phyloP scores from a whole-genome alignment of 2,888 invertebrate species.

The Rhimphoctona megacephalus region DNA sequence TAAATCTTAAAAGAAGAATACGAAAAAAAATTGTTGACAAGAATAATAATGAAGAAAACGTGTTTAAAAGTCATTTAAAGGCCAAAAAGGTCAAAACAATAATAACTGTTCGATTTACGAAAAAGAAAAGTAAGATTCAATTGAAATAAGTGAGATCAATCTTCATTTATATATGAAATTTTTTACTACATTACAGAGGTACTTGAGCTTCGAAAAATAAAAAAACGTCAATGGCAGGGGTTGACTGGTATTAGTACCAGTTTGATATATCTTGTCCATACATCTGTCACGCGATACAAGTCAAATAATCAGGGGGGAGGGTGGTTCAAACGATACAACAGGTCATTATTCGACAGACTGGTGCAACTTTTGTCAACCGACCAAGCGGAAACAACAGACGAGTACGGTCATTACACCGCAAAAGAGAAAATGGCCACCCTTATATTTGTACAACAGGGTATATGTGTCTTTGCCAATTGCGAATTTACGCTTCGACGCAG shows the following conservation, averaged over 20 bases:
- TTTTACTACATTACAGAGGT: background rate
- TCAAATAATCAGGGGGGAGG: background rate
- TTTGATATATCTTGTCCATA: background rate
- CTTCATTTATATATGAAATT: background rate
- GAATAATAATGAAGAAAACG: background rate
- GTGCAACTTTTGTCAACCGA: slow-evolving; percentile 25
- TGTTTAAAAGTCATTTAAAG: background rate
- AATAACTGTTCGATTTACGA: background rate
- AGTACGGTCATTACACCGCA: slow-evolving; percentile 12
- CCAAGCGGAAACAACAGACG: slow-evolving; percentile 27
- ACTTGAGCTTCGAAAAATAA: background rate
- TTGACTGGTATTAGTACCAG: background rate
- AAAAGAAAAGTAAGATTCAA: background rate
- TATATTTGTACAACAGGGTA: slow-evolving; percentile 23
- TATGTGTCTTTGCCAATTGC: slow-evolving; percentile 3
- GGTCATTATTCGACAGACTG: background rate
- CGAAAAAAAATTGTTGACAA: background rate
- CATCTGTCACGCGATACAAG: background rate
- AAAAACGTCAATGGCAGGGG: background rate
- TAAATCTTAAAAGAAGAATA: background rate
- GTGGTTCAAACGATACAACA: background rate
- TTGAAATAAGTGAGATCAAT: background rate
- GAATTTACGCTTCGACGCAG: slow-evolving; percentile 1
- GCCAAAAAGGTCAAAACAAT: background rate
- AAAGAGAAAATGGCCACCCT: slow-evolving; percentile 9